Conservation (phyloP, 1,140 invertebrate species). For the Leptoteleia sp. region DNA sequence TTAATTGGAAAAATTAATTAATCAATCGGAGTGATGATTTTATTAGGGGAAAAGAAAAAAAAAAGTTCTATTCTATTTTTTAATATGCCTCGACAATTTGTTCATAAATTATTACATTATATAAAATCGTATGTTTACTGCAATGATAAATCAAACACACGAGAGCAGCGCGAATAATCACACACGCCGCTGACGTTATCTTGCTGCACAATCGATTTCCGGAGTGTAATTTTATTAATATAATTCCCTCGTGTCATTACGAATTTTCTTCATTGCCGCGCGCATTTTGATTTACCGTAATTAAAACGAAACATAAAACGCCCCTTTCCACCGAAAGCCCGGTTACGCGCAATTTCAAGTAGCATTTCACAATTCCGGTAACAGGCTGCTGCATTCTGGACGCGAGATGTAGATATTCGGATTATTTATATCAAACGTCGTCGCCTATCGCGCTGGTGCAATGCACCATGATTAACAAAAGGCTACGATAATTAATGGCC, state of each 20-base stretch:
- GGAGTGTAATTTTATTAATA: no score
- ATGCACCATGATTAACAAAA: constrained; percentile 68
- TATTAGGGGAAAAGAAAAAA: no score
- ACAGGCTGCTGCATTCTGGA: constrained; percentile 4
- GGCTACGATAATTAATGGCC: constrained; percentile 61
- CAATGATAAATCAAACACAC: no score
- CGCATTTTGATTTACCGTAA: constrained; percentile 1
- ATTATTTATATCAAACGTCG: constrained; percentile 62
- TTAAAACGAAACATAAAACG: constrained; percentile 9
- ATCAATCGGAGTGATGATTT: no score
- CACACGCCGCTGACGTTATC: no score
- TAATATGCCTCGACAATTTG: no score
- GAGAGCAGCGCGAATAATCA: no score
- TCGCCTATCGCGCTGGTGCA: constrained; percentile 43
- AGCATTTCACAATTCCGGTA: constrained; percentile 12
- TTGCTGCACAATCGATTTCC: no score
- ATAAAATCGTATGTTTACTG: no score
- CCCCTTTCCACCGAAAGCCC: constrained; percentile 2
- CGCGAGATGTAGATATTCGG: constrained; percentile 53
- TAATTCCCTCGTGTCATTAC: not conserved
- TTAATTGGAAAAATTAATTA: no score
- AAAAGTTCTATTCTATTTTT: no score
- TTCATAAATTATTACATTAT: no score
- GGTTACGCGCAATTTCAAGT: constrained; percentile 5
- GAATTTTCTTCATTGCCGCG: constrained; percentile 4